Evolutionary conservation across 2,888 invertebrate species (phyloP).

Genomic region (Caenorhabditis auriculariae): DNA sequence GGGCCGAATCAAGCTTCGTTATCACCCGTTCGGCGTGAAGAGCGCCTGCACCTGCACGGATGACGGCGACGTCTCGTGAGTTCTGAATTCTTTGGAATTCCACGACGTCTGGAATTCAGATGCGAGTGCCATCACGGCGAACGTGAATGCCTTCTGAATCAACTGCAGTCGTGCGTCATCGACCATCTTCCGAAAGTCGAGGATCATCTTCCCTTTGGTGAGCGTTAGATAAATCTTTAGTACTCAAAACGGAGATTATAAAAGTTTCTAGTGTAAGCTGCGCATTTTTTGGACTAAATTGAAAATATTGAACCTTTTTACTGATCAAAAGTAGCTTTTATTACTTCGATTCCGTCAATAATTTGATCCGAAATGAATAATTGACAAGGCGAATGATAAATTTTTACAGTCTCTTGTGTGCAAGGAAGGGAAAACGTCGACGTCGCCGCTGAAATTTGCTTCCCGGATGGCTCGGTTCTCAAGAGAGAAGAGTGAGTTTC

Average conservation of each 20-base stretch:
- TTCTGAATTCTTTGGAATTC: too few species aligned
- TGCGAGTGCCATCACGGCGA: conserved; percentile 28
- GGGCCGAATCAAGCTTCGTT: conserved; percentile 13
- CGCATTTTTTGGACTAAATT: too few species aligned
- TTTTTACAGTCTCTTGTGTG: conserved; percentile 22
- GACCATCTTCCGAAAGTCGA: conserved; percentile 21
- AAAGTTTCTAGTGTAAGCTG: too few species aligned
- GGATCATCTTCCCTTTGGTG: conserved; percentile 18
- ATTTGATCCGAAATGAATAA: not conserved
- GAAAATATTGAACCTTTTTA: too few species aligned
- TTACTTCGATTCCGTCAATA: too few species aligned
- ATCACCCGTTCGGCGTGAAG: conserved; percentile 28
- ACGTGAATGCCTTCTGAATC: conserved; percentile 21
- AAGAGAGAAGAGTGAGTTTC: conserved; percentile 6
- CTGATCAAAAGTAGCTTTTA: too few species aligned
- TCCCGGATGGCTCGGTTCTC: conserved; percentile 5
- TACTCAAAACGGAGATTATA: not conserved
- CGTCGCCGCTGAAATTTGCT: conserved; percentile 15
- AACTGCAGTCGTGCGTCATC: conserved; percentile 22
- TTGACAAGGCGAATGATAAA: not conserved
- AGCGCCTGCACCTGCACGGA: too few species aligned
- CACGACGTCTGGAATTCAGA: conserved; percentile 7
- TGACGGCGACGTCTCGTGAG: too few species aligned
- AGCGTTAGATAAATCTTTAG: not conserved
- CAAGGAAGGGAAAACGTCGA: conserved; percentile 22